Evolutionary conservation across 1,140 invertebrate species (phyloP).

Genomic region (Eriocheir sinensis): DNA sequence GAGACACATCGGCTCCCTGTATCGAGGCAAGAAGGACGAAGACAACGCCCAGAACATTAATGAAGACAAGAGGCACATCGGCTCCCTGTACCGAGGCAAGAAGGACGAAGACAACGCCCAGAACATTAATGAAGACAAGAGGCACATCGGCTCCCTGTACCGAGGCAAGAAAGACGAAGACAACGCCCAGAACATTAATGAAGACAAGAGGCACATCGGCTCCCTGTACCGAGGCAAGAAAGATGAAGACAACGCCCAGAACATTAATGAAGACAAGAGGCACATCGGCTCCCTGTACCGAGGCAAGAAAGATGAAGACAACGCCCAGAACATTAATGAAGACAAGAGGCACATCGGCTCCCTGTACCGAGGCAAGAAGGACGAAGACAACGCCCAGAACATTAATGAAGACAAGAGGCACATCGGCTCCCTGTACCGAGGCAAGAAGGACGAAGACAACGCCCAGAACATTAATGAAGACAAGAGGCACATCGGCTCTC

Average conservation of each 20-base stretch:
- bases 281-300: constrained; percentile 39
- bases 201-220: constrained; percentile 35
- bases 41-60: not conserved
- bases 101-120: not conserved
- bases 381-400: not conserved
- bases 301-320: not conserved
- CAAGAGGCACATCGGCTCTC: constrained; percentile 7
- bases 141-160: constrained; percentile 18
- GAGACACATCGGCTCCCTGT: constrained; percentile 6
- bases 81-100: not conserved
- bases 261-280: not conserved
- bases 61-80: constrained; percentile 37
- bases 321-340: not conserved
- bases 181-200: not conserved
- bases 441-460: not conserved
- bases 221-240: not conserved
- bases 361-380: not conserved
- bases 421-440: not conserved
- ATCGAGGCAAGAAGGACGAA: not conserved
- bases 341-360: not conserved
- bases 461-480: not conserved
- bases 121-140: constrained; percentile 29
- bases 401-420: constrained; percentile 36
- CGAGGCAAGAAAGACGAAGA: not conserved
- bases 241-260: too few species aligned